Base-by-base conservation (phyloP, 2,888 invertebrate genomes). In the Machimus rusticus region DNA sequence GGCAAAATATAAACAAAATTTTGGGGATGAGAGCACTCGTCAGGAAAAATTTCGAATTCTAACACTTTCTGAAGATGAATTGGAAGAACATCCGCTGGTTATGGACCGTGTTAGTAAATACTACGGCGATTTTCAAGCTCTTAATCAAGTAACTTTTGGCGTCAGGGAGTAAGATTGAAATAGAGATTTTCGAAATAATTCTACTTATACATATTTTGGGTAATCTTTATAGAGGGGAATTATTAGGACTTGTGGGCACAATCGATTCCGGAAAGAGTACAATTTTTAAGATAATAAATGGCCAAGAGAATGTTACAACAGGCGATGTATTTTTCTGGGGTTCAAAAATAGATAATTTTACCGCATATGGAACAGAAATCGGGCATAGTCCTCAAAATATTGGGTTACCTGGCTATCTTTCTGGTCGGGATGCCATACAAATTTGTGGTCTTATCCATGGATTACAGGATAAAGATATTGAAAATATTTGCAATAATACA, bases 211-310 rank as follows among this genome's bases (percentile, higher is more conserved):
- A 39, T 39, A n/a, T 37, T 37, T 51, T 51, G 16, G 46, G 14
- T 51, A 16, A n/a, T 51, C 6, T 51, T 51, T n/a, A 9, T 23
- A 91, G 95, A 88, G 94, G 94, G 12, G 97, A 97, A 92, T 97
- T 97, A 90, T 97, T 97, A 90, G 97, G 97, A 1, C 92, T 97
- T 66, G 93, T 97, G 81, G 97, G 97, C 0, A 95, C 97, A 0
- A 97, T 98, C 91, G 97, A 98, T 12, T 97, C 97, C 2, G 97
- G 97, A 0, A 98, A 97, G 92, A 97, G 97, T 0, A 95, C 96
- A 0, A 98, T 98, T 0, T 98, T 98, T 91, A 96, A 96, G 93
- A 97, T 98, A 96, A 93, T 98, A 90, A 98, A 98, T 81, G 98
- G 98, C 0, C 97, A 97, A 91, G 96, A 95, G 90, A 92, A 93